Base-by-base conservation (phyloP, 2,113 vertebrate species). In the Campylomormyrus tamandua region DNA sequence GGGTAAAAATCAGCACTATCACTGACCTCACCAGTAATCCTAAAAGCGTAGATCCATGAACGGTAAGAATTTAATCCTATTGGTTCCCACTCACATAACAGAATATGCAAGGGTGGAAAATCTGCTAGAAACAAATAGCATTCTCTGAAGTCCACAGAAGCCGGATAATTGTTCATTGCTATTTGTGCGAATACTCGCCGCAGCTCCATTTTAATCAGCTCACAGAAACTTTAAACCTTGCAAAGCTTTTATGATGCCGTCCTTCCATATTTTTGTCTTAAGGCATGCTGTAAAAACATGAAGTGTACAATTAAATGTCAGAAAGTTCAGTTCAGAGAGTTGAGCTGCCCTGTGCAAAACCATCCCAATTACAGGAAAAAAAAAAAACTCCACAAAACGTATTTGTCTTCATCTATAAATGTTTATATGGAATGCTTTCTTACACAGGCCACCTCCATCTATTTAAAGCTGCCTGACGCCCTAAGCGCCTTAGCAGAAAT, bases 21-120 rank as follows among this genome's bases (percentile, higher is more conserved):
- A 93, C 92, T 93, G 89, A 93, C 90, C 90, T 93, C 95, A 80
- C 90, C 92, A 87, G 94, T 96, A 96, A 96, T 96, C 94, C 95
- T 83, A 90, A 91, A 92, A 91, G 92, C 90, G 84, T 8, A 91
- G 92, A 94, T 92, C 90, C 92, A 93, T 88, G 92, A 90, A 93
- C 89, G 92, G 90, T 85, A 94, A 93, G 91, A 93, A 93, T 93
- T 90, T 95, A 96, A 96, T 95, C 94, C 92, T 50, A 92, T 94
- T 94, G 89, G 91, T 91, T 92, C 92, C 21, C 87, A 42, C 13
- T 93, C 91, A 91, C 92, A 92, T 52, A 90, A 90, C 90, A 91
- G 8, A 93, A 45, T 7, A 84, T 84, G 83, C 19, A 84, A 0
- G 77, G 90, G 91, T 93, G 90, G 27, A 93, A 91, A 93, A 93